Evolutionary conservation across 1,140 invertebrate species (phyloP).

Genomic region (Anoplolepis gracilipes): DNA sequence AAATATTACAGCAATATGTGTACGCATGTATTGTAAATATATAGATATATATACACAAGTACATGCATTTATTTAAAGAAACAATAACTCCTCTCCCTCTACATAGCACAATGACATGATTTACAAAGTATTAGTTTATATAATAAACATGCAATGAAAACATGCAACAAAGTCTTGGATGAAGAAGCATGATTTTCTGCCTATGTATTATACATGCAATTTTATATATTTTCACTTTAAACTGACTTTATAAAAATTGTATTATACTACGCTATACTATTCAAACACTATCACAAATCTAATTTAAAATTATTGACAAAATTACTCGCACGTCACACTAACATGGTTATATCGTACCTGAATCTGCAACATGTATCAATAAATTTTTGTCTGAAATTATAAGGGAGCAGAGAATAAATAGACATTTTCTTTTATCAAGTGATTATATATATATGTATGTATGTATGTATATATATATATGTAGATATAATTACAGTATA

Average conservation of each 20-base stretch:
- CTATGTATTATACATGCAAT: constrained; percentile 43
- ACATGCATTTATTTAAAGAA: neutral
- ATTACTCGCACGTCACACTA: constrained; percentile 49
- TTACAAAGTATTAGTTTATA: constrained; percentile 1
- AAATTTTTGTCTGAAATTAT: constrained; percentile 69
- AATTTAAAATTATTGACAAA: constrained; percentile 54
- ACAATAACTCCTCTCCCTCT: neutral
- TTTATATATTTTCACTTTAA: constrained; percentile 71
- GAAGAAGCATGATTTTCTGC: constrained; percentile 12
- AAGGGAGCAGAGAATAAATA: constrained; percentile 68
- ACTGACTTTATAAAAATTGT: neutral
- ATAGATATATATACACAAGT: no score
- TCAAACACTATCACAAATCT: constrained; percentile 13
- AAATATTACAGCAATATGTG: constrained; percentile 40
- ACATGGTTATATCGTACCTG: constrained; percentile 70
- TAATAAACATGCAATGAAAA: neutral
- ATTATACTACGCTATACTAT: constrained; percentile 17
- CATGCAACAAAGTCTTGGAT: neutral
- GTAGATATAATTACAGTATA: constrained; percentile 72
- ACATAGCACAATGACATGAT: neutral
- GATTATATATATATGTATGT: constrained; percentile 67
- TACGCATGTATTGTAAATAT: neutral
- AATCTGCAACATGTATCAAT: constrained; percentile 24
- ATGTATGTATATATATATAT: constrained; percentile 71
- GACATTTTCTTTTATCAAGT: constrained; percentile 65